Percentiles rank a stretch among this genome's conserved stretches.
phyloP scores from a whole-genome alignment of 2,888 invertebrate genomes.

The Toxonevra muliebris region DNA sequence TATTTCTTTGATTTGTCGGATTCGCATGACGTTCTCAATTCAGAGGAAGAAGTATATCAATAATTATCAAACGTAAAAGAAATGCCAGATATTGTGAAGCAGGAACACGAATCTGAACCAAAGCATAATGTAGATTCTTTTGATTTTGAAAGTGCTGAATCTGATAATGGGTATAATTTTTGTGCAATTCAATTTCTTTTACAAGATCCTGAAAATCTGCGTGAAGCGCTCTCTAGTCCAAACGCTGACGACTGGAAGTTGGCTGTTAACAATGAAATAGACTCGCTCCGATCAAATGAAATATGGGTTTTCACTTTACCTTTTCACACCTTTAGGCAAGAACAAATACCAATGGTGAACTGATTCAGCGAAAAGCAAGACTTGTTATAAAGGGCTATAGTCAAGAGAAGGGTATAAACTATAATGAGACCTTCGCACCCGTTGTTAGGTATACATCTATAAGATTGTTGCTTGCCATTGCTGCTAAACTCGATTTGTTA shows the following conservation, averaged over 20 bases:
- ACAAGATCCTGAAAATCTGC: slow-evolving; percentile 5
- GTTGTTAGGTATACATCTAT: slow-evolving; percentile 32
- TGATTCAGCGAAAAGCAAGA: slow-evolving; percentile 29
- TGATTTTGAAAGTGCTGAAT: slow-evolving; percentile 2
- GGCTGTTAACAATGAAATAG: slow-evolving; percentile 19
- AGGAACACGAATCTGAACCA: not conserved
- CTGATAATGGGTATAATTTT: not conserved
- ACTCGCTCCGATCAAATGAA: slow-evolving; percentile 14
- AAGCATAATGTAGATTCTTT: slow-evolving; percentile 7
- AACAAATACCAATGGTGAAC: slow-evolving; percentile 18
- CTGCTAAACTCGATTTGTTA: slow-evolving; percentile 33
- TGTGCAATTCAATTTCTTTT: not conserved
- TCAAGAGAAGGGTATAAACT: slow-evolving; percentile 29
- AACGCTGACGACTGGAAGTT: slow-evolving; percentile 19
- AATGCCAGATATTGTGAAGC: not conserved
- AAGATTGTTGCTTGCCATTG: slow-evolving; percentile 31
- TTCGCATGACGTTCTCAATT: not conserved
- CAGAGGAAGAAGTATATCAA: slow-evolving; percentile 2
- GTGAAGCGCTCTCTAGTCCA: slow-evolving; percentile 6
- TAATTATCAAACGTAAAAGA: slow-evolving; percentile 16
- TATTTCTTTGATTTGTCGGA: not conserved
- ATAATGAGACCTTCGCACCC: no score
- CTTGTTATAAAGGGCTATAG: slow-evolving; percentile 27
- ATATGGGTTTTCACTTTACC: slow-evolving; percentile 24
- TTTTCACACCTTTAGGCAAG: slow-evolving; percentile 29